phyloP scores from a whole-genome alignment of 2,888 invertebrate species.

The Hirtodrosophila confusa region DNA sequence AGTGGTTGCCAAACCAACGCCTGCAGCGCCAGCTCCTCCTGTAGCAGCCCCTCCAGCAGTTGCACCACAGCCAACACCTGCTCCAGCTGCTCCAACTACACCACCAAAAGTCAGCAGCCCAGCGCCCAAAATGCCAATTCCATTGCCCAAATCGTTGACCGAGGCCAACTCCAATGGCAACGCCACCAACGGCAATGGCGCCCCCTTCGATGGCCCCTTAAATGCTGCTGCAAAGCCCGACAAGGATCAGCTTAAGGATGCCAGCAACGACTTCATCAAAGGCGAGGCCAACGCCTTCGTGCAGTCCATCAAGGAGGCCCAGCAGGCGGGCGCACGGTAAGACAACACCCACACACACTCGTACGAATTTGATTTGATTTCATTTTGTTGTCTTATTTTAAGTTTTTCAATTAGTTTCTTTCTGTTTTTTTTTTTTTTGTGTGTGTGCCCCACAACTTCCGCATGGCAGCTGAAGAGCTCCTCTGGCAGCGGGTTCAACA shows the following conservation, averaged over 20 bases:
- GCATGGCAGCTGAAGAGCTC: slow-evolving; percentile 30
- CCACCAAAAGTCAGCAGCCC: slow-evolving; percentile 20
- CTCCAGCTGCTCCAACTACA: slow-evolving; percentile 14
- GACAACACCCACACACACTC: slow-evolving; percentile 15
- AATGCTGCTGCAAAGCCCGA: slow-evolving; percentile 11
- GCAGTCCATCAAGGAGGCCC: slow-evolving; percentile 72
- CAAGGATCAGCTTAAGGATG: slow-evolving; percentile 78
- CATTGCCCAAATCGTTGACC: slow-evolving; percentile 53
- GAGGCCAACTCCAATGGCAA: slow-evolving; percentile 41
- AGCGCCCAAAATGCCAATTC: slow-evolving; percentile 69
- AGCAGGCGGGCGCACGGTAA: slow-evolving; percentile 68
- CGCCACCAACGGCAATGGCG: slow-evolving; percentile 56
- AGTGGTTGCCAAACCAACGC: slow-evolving; percentile 27
- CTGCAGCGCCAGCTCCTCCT: slow-evolving; percentile 39
- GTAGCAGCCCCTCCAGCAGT: neutral
- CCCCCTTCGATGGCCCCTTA: slow-evolving; percentile 22
- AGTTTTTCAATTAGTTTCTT: slow-evolving; percentile 52
- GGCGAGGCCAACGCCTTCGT: slow-evolving; percentile 75
- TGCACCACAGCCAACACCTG: slow-evolving; percentile 26
- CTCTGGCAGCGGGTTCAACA: slow-evolving; percentile 55
- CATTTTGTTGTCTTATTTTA: slow-evolving; percentile 36
- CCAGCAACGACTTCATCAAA: slow-evolving; percentile 81
- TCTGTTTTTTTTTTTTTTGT: too few relatives aligned
- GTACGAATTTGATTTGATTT: slow-evolving; percentile 13
- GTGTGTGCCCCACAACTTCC: slow-evolving; percentile 34